Evolutionary conservation across 2,797 vertebrate species (phyloP).

Genomic region (Garrulus glandarius): DNA sequence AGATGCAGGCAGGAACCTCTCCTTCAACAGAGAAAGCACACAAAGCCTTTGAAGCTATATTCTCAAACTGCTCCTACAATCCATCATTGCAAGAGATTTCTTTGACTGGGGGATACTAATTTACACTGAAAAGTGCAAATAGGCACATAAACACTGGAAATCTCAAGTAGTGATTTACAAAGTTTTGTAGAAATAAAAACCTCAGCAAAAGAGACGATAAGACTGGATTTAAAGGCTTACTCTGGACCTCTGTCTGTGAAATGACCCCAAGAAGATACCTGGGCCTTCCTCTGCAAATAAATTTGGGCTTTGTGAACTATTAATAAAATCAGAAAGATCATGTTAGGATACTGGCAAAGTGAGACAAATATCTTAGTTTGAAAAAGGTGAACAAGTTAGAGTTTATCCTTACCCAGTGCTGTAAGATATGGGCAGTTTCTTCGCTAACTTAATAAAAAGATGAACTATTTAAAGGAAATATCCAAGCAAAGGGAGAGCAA

Average conservation of each 20-base stretch:
- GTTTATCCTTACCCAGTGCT: neutral
- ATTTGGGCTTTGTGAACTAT: neutral
- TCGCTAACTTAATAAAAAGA: neutral
- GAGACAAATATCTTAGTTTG: neutral
- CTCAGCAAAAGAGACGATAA: neutral
- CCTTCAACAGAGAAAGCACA: neutral
- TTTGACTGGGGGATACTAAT: neutral
- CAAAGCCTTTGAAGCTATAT: neutral
- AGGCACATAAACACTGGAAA: neutral
- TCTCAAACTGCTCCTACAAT: neutral
- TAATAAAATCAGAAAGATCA: neutral
- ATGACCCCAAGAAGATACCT: neutral
- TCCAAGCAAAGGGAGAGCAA: neutral
- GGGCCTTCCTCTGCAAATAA: neutral
- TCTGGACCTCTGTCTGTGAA: neutral
- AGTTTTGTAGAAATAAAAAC: neutral
- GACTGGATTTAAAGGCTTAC: neutral
- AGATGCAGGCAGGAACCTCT: neutral
- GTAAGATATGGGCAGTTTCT: neutral
- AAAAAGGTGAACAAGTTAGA: neutral
- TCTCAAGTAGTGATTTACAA: neutral
- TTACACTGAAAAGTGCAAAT: slow-evolving; percentile 6
- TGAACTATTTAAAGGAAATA: neutral
- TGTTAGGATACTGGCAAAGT: neutral
- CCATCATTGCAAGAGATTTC: neutral